phyloP scores from a whole-genome alignment of 2,888 invertebrate species.

The Alviniconcha strummeri region DNA sequence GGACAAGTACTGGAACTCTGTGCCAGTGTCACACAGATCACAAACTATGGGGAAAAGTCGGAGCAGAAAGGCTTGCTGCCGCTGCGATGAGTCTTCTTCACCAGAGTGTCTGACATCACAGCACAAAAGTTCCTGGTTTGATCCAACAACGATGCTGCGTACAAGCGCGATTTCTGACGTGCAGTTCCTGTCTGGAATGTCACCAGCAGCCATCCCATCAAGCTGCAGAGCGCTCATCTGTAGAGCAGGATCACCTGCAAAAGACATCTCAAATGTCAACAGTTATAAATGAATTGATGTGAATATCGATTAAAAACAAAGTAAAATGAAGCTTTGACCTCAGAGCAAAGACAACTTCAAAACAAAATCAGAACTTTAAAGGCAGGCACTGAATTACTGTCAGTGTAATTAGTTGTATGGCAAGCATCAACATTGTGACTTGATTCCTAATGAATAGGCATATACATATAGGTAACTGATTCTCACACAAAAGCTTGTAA shows the following conservation, averaged over 20 bases:
- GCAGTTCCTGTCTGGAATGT: neutral
- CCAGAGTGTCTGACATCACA: neutral
- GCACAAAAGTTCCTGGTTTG: constrained; percentile 20
- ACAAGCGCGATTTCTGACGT: constrained; percentile 31
- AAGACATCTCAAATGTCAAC: too few species aligned
- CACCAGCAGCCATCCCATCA: neutral
- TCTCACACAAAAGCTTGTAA: too few species aligned
- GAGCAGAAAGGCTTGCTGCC: constrained; percentile 25
- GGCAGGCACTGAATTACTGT: too few species aligned
- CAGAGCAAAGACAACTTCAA: too few species aligned
- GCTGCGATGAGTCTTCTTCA: neutral
- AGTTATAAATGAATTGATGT: too few species aligned
- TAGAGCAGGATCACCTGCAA: neutral
- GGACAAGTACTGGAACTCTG: constrained; percentile 38
- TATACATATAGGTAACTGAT: too few species aligned
- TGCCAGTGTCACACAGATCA: constrained; percentile 27
- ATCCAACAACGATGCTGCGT: constrained; percentile 24
- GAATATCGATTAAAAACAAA: too few species aligned
- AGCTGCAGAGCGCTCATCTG: neutral
- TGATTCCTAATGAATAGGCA: too few species aligned
- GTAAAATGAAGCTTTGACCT: too few species aligned
- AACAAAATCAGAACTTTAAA: too few species aligned
- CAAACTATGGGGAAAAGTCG: constrained; percentile 31
- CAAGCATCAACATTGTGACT: too few species aligned
- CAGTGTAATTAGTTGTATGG: too few species aligned